phyloP scores from a whole-genome alignment of 1,140 invertebrate genomes.

The Nephila pilipes region DNA sequence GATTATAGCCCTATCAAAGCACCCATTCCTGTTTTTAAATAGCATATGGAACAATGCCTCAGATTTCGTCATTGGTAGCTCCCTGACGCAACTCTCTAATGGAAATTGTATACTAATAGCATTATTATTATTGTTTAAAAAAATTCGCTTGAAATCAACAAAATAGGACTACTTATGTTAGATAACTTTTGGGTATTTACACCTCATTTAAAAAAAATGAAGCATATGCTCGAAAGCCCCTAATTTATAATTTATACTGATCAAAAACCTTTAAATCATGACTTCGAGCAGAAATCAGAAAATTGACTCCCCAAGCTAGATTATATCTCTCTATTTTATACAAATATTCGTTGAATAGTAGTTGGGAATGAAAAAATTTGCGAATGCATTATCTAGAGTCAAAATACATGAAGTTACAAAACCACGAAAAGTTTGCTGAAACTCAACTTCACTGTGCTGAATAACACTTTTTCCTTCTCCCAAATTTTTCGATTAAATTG shows the following conservation, averaged over 20 bases:
- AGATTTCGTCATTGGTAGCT: not conserved
- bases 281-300: slow-evolving; percentile 76
- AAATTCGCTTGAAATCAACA: slow-evolving; percentile 67
- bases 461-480: not conserved
- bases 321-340: slow-evolving; percentile 81
- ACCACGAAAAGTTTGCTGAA: not conserved
- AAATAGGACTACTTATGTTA: slow-evolving; percentile 77
- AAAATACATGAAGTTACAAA: not conserved
- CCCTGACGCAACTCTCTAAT: not conserved
- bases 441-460: slow-evolving; percentile 47
- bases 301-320: slow-evolving; percentile 79
- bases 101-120: slow-evolving; percentile 59
- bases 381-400: slow-evolving; percentile 68
- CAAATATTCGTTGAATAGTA: slow-evolving; percentile 80
- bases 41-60: not conserved
- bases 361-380: slow-evolving; percentile 79
- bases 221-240: slow-evolving; percentile 79
- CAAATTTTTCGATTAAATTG: too few species aligned
- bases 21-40: too few species aligned
- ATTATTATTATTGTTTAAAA: slow-evolving; percentile 73
- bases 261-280: slow-evolving; percentile 79
- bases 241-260: slow-evolving; percentile 79
- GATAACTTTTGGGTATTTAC: slow-evolving; percentile 78
- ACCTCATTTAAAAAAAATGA: slow-evolving; percentile 79
- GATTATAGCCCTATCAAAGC: too few species aligned